These are phyloP conservation scores for Eriocheir sinensis DNA, from an alignment of 1,140 invertebrate genomes.

Conservation along the genomic window DNA sequence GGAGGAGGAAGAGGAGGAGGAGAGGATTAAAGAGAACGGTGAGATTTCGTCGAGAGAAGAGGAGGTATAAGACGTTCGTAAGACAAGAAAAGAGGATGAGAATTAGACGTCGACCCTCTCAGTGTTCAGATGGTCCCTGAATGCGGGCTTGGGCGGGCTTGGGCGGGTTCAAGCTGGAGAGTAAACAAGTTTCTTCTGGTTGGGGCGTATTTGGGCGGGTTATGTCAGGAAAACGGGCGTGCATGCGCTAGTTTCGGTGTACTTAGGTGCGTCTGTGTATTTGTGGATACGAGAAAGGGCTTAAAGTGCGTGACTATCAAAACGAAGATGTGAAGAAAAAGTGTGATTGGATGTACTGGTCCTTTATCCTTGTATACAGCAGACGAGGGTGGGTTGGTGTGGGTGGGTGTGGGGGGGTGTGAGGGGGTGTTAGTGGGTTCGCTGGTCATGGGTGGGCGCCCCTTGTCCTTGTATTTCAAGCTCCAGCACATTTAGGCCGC, in stretches of 20 bases:
- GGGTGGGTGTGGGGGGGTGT: no score
- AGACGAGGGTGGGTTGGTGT: neutral
- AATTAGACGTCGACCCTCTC: neutral
- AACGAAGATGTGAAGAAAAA: no score
- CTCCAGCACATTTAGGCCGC: conserved; percentile 12
- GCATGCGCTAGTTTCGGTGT: neutral
- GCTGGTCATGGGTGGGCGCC: neutral
- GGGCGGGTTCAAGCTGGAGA: neutral
- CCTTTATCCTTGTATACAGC: no score
- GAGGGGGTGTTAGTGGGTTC: no score
- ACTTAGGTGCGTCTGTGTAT: no score
- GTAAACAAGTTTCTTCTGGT: no score
- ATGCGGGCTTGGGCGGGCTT: neutral
- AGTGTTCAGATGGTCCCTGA: neutral
- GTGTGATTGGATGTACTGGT: no score
- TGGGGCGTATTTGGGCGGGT: neutral
- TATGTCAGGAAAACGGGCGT: no score
- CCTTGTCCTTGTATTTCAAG: neutral
- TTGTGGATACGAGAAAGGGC: no score
- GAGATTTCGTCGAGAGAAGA: neutral
- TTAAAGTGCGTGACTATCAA: no score
- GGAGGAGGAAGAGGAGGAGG: neutral
- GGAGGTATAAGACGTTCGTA: neutral
- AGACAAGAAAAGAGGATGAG: neutral
- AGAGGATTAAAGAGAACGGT: neutral